Percentiles rank a stretch among this genome's conserved stretches.
Conservation (phyloP, 2,797 vertebrate species). For the Sternotherus odoratus region DNA sequence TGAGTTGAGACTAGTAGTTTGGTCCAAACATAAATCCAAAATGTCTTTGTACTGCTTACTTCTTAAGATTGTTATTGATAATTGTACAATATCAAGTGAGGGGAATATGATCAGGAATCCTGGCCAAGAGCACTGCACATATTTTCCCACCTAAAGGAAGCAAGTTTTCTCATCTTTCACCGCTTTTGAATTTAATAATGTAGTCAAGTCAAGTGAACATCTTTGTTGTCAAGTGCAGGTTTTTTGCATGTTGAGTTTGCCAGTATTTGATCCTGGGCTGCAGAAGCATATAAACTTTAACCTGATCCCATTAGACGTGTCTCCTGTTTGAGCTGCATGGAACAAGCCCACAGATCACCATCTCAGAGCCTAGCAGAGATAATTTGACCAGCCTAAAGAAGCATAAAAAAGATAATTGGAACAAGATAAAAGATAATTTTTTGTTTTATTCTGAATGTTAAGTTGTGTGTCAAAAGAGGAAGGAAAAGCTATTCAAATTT, state of each 20-base stretch:
- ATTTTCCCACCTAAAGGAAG: not conserved
- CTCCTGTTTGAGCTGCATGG: not conserved
- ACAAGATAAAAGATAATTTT: conserved; percentile 56
- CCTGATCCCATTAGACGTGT: not conserved
- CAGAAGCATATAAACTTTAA: not conserved
- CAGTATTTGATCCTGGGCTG: not conserved
- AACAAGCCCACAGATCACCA: conserved; percentile 29
- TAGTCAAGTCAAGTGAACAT: not conserved
- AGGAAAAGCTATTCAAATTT: not conserved
- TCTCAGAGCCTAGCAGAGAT: conserved; percentile 27
- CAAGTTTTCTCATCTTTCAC: not conserved
- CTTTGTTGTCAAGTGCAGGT: not conserved
- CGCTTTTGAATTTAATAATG: not conserved
- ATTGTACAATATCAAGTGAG: not conserved
- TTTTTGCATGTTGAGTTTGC: not conserved
- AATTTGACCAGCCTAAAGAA: conserved; percentile 17
- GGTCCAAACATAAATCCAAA: not conserved
- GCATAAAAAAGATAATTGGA: conserved; percentile 60
- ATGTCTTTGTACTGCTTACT: not conserved
- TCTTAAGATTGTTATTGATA: not conserved
- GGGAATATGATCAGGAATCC: not conserved
- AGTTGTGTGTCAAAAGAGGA: conserved; percentile 19
- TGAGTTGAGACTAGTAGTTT: not conserved
- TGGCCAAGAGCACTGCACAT: not conserved
- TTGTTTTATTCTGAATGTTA: not conserved